These are phyloP conservation scores for Aphrophora alni DNA, from an alignment of 2,888 invertebrate genomes.

Conservation along the genomic window DNA sequence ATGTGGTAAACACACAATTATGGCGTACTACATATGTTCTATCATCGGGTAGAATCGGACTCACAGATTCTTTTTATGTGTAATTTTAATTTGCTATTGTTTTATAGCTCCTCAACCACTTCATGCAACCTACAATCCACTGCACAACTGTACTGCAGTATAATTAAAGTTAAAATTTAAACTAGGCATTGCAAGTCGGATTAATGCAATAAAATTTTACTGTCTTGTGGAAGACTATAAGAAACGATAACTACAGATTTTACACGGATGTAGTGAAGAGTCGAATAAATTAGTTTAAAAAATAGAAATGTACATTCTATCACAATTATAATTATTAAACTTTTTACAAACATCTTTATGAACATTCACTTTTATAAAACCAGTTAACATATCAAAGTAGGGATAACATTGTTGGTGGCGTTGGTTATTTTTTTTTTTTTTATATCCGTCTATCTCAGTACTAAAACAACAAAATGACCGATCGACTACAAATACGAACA, in stretches of 20 bases:
- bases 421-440: too few relatives aligned
- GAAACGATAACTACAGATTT: not conserved
- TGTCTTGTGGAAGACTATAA: not conserved
- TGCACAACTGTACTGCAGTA: not conserved
- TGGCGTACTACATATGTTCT: not conserved
- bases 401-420: too few relatives aligned
- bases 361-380: too few relatives aligned
- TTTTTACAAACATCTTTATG: too few relatives aligned
- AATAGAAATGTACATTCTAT: too few relatives aligned
- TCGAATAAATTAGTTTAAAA: too few relatives aligned
- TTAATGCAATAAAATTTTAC: not conserved
- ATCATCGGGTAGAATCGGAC: not conserved
- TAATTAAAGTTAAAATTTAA: not conserved
- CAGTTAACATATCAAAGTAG: too few relatives aligned
- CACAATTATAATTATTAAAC: too few relatives aligned
- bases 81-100: not conserved
- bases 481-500: too few relatives aligned
- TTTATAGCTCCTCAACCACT: not conserved
- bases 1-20: conserved; percentile 34
- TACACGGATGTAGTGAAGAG: too few relatives aligned
- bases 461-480: too few relatives aligned
- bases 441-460: too few relatives aligned
- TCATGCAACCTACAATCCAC: not conserved
- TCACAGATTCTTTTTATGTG: not conserved
- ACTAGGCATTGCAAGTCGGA: not conserved